Percentiles rank a stretch among this genome's conserved stretches.
Conservation (phyloP, 2,113 vertebrate species). For the mouse (Mus musculus) region DNA sequence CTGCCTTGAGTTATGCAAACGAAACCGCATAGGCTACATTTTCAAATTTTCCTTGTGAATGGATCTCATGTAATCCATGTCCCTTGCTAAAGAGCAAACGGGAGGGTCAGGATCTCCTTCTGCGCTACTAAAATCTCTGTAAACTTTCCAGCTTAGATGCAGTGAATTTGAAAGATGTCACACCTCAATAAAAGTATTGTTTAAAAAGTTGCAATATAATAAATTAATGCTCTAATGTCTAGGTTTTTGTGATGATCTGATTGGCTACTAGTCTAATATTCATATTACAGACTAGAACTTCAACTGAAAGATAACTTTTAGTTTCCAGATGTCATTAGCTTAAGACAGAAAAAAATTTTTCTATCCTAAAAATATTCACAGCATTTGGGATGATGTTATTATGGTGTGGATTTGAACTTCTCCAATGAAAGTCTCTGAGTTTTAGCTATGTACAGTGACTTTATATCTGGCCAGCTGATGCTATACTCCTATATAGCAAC, state of each 20-base stretch:
- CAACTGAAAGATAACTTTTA: not conserved
- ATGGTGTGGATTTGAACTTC: not conserved
- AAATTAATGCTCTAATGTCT: not conserved
- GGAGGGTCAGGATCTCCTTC: not conserved
- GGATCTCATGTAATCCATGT: not conserved
- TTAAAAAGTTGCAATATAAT: not conserved
- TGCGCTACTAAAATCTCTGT: not conserved
- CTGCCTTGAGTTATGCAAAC: conserved; percentile 39
- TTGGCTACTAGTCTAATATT: conserved; percentile 13
- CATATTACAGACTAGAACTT: not conserved
- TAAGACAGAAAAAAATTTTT: not conserved
- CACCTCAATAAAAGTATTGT: not conserved
- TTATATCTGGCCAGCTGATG: not conserved
- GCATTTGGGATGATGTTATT: not conserved
- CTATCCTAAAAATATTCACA: not conserved
- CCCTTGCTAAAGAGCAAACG: not conserved
- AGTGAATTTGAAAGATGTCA: not conserved
- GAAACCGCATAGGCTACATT: not conserved
- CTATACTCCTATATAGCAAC: not conserved
- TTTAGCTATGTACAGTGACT: not conserved
- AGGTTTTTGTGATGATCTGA: not conserved
- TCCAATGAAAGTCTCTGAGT: not conserved
- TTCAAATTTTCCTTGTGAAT: conserved; percentile 1
- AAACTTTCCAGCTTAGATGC: not conserved
- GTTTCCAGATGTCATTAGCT: not conserved